Conservation (phyloP, 2,113 vertebrate species). For the Megalops atlanticus region DNA sequence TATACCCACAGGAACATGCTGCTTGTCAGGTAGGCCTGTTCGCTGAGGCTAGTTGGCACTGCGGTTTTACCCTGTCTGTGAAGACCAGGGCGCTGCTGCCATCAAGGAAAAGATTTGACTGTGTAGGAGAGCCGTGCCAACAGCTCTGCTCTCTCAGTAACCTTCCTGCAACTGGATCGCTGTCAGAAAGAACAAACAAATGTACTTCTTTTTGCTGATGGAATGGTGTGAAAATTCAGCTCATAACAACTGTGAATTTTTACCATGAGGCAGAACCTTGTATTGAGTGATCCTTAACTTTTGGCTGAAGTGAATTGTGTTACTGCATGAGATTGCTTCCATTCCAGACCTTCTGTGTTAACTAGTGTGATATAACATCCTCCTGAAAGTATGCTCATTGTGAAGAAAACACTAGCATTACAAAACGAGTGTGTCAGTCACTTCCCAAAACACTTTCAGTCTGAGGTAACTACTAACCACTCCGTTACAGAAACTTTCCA, state of each 20-base stretch:
- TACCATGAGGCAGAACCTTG: not conserved
- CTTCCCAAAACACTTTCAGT: not conserved
- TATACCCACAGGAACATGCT: not conserved
- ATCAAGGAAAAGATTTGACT: not conserved
- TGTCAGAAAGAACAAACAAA: not conserved
- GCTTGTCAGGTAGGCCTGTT: slow-evolving; percentile 13
- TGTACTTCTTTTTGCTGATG: not conserved
- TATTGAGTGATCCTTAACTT: not conserved
- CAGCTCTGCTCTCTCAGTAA: not conserved
- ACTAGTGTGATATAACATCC: too few relatives aligned
- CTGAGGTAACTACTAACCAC: not conserved
- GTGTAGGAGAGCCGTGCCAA: not conserved
- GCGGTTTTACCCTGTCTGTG: not conserved
- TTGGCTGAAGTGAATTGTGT: not conserved
- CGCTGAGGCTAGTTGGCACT: not conserved
- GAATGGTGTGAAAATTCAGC: not conserved
- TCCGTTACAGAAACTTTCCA: not conserved
- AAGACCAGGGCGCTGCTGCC: not conserved
- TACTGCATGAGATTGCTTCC: not conserved
- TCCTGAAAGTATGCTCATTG: too few relatives aligned
- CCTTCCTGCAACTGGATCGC: not conserved
- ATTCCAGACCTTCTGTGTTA: too few relatives aligned
- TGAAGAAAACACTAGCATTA: not conserved
- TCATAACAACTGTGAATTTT: not conserved
- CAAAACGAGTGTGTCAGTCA: not conserved